Conservation (phyloP, 2,113 vertebrate genomes). For the Polyodon spathula region DNA sequence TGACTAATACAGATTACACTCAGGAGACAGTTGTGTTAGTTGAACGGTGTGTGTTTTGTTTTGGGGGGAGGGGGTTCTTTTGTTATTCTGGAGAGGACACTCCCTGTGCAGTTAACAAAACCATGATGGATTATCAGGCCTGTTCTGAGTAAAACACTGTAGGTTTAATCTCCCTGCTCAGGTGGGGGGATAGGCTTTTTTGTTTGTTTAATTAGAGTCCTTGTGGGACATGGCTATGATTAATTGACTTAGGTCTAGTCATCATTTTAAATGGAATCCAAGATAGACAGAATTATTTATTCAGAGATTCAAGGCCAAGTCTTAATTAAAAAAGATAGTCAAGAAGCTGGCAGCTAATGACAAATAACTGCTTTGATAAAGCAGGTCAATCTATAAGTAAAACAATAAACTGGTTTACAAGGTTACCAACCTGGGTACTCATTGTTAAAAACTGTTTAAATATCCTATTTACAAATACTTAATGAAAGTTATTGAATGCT, state of each 20-base stretch:
- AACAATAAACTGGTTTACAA: background rate
- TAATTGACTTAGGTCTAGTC: background rate
- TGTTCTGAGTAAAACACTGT: background rate
- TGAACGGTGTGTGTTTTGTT: background rate
- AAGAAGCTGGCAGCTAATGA: constrained; percentile 16
- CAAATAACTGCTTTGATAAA: constrained; percentile 18
- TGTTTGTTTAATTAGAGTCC: background rate
- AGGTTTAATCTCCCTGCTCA: background rate
- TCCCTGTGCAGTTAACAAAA: background rate
- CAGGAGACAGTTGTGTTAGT: background rate
- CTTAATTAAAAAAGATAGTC: constrained; percentile 10
- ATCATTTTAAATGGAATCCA: constrained; percentile 8
- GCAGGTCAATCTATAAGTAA: background rate
- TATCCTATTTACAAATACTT: too few relatives aligned
- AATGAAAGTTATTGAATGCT: too few relatives aligned
- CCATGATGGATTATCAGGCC: background rate
- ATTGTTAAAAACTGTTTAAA: too few relatives aligned
- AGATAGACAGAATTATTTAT: background rate
- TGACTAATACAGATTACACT: constrained; percentile 11
- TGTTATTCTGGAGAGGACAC: background rate
- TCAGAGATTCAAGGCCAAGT: constrained; percentile 11
- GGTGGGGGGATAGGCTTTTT: background rate
- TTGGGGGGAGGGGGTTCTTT: background rate
- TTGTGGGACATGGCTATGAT: background rate
- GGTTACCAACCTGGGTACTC: background rate